Conservation (phyloP, 2,888 invertebrate species). For the Cephus pulcher region DNA sequence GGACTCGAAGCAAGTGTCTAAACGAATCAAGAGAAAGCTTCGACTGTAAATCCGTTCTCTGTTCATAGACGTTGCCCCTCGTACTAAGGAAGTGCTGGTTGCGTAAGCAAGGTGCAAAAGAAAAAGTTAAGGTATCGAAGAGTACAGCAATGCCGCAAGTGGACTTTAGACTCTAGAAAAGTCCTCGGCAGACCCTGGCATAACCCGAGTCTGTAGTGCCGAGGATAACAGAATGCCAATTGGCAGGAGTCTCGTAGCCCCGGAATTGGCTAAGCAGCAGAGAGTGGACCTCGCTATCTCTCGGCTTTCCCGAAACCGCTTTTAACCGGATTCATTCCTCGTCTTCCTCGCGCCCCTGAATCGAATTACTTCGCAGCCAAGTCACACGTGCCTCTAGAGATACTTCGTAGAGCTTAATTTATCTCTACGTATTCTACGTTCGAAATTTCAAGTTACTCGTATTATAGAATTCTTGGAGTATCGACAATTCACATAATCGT, state of each 20-base stretch:
- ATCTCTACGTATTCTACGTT: background rate
- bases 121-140: background rate
- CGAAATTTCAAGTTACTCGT: background rate
- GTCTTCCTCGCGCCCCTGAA: slow-evolving; percentile 8
- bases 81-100: background rate
- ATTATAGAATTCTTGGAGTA: background rate
- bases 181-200: background rate
- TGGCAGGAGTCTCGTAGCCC: background rate
- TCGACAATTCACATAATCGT: background rate
- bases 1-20: background rate
- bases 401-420: slow-evolving; percentile 11
- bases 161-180: background rate
- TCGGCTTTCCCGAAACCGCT: slow-evolving; percentile 20
- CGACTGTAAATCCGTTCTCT: background rate
- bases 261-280: background rate
- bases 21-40: background rate
- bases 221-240: background rate
- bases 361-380: background rate
- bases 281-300: background rate
- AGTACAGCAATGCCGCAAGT: background rate
- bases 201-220: background rate
- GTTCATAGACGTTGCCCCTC: background rate
- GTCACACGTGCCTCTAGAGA: slow-evolving; percentile 16
- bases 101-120: background rate
- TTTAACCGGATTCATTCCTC: slow-evolving; percentile 27